These are phyloP conservation scores for Pogonomyrmex barbatus DNA, from an alignment of 1,140 invertebrate species.

Conservation along the genomic window DNA sequence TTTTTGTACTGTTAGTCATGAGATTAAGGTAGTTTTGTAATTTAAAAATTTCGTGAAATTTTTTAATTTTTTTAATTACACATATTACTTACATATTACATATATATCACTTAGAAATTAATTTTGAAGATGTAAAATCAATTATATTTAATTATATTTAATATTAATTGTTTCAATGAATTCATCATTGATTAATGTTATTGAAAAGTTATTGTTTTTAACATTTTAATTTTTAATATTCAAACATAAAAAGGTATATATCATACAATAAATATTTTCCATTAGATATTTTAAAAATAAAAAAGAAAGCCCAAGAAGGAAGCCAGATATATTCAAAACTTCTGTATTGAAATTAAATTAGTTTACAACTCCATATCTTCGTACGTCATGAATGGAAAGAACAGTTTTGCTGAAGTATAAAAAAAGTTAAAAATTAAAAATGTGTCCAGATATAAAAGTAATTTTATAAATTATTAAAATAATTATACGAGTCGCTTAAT, in stretches of 20 bases:
- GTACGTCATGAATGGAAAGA: neutral
- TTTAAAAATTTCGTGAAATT: too few relatives aligned
- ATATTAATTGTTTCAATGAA: neutral
- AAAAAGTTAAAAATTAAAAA: too few relatives aligned
- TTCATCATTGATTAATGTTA: neutral
- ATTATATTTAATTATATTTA: neutral
- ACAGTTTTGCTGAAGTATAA: too few relatives aligned
- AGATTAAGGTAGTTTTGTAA: too few relatives aligned
- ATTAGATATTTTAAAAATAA: neutral
- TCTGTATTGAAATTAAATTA: neutral
- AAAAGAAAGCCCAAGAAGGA: neutral
- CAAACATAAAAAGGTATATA: neutral
- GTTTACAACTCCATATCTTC: neutral
- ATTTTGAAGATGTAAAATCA: neutral
- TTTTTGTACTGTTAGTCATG: neutral
- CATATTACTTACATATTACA: neutral
- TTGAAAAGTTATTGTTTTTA: neutral
- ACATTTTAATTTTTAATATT: neutral
- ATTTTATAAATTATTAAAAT: too few relatives aligned
- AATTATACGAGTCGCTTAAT: too few relatives aligned
- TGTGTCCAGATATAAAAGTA: too few relatives aligned
- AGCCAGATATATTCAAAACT: neutral
- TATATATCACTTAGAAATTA: constrained; percentile 8
- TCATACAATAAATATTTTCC: neutral
- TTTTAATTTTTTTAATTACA: neutral